phyloP scores from a whole-genome alignment of 1,140 invertebrate genomes.

The Lepidurus packardi region DNA sequence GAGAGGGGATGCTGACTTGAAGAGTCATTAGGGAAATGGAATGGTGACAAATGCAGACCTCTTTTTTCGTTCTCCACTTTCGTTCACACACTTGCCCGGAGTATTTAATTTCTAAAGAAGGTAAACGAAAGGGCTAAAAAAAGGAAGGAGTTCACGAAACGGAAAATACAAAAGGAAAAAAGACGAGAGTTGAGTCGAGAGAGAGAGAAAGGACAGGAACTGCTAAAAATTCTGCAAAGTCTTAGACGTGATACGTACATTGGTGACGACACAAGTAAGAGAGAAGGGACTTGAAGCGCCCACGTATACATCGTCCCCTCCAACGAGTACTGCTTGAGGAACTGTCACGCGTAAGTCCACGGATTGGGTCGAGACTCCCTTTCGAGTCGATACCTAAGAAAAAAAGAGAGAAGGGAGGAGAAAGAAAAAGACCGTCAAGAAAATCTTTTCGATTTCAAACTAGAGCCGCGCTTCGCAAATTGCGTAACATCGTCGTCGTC shows the following conservation, averaged over 20 bases:
- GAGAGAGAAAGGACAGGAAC: too few relatives aligned
- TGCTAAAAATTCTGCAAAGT: too few relatives aligned
- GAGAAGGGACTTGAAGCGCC: slow-evolving; percentile 30
- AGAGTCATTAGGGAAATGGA: slow-evolving; percentile 14
- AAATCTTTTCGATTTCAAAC: neutral
- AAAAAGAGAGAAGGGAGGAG: neutral
- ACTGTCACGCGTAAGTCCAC: slow-evolving; percentile 29
- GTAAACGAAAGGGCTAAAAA: too few relatives aligned
- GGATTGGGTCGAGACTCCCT: slow-evolving; percentile 28
- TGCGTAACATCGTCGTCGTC: too few relatives aligned
- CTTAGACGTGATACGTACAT: slow-evolving; percentile 18
- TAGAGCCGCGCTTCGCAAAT: neutral
- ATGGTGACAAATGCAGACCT: slow-evolving; percentile 19
- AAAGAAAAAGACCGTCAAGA: neutral
- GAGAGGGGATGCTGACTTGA: neutral
- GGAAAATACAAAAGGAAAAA: neutral
- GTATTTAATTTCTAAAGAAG: too few relatives aligned
- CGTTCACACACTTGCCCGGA: too few relatives aligned
- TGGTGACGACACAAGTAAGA: slow-evolving; percentile 32
- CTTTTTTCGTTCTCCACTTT: neutral
- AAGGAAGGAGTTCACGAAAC: neutral
- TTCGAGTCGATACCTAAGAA: slow-evolving; percentile 23
- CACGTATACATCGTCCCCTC: slow-evolving; percentile 31
- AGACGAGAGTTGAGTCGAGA: neutral
- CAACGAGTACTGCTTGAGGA: slow-evolving; percentile 33